These are phyloP conservation scores for Lutjanus erythropterus DNA, from an alignment of 2,113 vertebrate genomes.

Conservation along the genomic window DNA sequence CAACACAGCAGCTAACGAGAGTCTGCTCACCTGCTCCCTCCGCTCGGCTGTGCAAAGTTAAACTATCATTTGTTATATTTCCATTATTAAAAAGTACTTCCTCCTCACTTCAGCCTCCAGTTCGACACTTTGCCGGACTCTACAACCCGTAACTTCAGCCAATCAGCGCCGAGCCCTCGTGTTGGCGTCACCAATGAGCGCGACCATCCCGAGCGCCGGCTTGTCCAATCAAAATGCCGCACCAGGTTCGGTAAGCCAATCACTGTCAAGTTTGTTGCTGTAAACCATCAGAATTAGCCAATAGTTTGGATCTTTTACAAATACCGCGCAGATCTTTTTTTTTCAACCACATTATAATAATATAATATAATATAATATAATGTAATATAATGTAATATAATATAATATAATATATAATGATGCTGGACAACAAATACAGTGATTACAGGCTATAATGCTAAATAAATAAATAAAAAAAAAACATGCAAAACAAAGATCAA, in stretches of 20 bases:
- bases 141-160: slow-evolving; percentile 40
- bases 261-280: not conserved
- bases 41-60: not conserved
- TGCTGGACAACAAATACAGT: slow-evolving; percentile 1
- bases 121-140: slow-evolving; percentile 79
- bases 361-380: not conserved
- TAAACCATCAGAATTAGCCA: not conserved
- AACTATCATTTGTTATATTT: slow-evolving; percentile 19
- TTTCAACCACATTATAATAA: not conserved
- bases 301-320: not conserved
- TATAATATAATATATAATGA: too few relatives aligned
- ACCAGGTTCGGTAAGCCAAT: slow-evolving; percentile 29
- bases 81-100: slow-evolving; percentile 75
- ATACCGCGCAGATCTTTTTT: slow-evolving; percentile 9
- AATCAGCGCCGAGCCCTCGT: slow-evolving; percentile 46
- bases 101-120: slow-evolving; percentile 61
- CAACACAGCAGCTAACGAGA: not conserved
- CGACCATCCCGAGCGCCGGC: not conserved
- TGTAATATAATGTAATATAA: not conserved
- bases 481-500: not conserved
- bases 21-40: slow-evolving; percentile 57
- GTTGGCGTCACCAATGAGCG: slow-evolving; percentile 23
- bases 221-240: slow-evolving; percentile 47
- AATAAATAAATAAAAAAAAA: too few relatives aligned
- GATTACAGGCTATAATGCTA: not conserved